Percentiles rank a stretch among this genome's conserved stretches.
These are phyloP conservation scores for Malacoctenus gilli DNA, from an alignment of 2,797 vertebrate genomes.

Conservation along the genomic window DNA sequence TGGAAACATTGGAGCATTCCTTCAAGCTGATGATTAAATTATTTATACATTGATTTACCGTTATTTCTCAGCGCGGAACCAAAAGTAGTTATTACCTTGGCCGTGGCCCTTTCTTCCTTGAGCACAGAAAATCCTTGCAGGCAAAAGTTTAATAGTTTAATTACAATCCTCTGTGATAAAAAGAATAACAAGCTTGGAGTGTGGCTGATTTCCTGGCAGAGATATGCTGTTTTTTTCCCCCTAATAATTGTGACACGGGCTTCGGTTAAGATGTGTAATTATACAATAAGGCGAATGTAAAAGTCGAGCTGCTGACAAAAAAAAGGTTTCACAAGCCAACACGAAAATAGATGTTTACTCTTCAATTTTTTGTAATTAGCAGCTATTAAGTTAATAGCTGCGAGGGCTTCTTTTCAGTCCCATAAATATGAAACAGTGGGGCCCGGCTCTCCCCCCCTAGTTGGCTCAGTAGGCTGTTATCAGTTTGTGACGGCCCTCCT, in stretches of 20 bases:
- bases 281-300: slow-evolving; percentile 56
- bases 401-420: too few relatives aligned
- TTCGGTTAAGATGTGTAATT: slow-evolving; percentile 63
- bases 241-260: slow-evolving; percentile 55
- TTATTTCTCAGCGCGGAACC: slow-evolving; percentile 55
- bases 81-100: slow-evolving; percentile 68
- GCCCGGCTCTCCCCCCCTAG: too few relatives aligned
- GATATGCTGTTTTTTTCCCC: slow-evolving; percentile 43
- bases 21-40: slow-evolving; percentile 57
- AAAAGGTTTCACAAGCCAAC: slow-evolving; percentile 30
- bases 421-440: too few relatives aligned
- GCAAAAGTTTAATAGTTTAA: slow-evolving; percentile 76
- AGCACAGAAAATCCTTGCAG: slow-evolving; percentile 71
- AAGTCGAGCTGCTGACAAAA: slow-evolving; percentile 44
- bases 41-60: slow-evolving; percentile 62
- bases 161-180: slow-evolving; percentile 69
- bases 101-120: slow-evolving; percentile 55
- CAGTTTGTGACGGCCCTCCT: too few relatives aligned
- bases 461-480: too few relatives aligned
- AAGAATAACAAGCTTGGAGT: slow-evolving; percentile 50
- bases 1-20: slow-evolving; percentile 34
- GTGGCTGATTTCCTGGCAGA: slow-evolving; percentile 68
- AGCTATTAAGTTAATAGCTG: too few relatives aligned
- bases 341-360: slow-evolving; percentile 29
- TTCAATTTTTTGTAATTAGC: not conserved